These are phyloP conservation scores for Vulpes vulpes DNA, from an alignment of 2,113 vertebrate species.

Conservation along the genomic window DNA sequence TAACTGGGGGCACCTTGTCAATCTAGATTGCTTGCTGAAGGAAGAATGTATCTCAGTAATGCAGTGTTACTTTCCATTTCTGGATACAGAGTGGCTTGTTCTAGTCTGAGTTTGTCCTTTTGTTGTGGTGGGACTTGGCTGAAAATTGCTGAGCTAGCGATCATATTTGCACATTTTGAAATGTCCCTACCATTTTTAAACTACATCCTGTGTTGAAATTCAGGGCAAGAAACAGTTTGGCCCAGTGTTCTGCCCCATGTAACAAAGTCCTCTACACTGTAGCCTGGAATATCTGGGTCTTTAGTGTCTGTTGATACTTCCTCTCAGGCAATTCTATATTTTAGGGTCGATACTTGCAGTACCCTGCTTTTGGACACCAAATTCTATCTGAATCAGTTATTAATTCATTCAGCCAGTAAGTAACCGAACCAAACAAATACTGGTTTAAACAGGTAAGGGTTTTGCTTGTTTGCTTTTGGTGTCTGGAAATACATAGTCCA, in stretches of 20 bases:
- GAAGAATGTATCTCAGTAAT: neutral
- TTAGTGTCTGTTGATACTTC: fast-evolving
- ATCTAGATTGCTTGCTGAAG: conserved; percentile 4
- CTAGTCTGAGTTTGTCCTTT: neutral
- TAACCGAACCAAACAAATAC: neutral
- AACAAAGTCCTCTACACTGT: neutral
- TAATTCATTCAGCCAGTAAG: neutral
- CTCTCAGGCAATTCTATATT: neutral
- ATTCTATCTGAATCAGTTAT: neutral
- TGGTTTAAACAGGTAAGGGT: neutral
- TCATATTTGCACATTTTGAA: neutral
- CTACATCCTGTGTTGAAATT: neutral
- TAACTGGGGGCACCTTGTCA: neutral
- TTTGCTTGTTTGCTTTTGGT: neutral
- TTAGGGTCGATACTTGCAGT: neutral
- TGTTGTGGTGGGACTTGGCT: neutral
- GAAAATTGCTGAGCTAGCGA: neutral
- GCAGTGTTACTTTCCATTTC: neutral
- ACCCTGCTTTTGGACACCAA: neutral
- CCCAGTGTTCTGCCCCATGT: neutral
- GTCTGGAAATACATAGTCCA: neutral
- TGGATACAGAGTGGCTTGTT: neutral
- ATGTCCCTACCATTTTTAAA: neutral
- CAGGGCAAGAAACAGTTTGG: neutral
- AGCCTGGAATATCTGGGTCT: neutral